Conservation (phyloP, 2,888 invertebrate species). For the Lagria hirta region DNA sequence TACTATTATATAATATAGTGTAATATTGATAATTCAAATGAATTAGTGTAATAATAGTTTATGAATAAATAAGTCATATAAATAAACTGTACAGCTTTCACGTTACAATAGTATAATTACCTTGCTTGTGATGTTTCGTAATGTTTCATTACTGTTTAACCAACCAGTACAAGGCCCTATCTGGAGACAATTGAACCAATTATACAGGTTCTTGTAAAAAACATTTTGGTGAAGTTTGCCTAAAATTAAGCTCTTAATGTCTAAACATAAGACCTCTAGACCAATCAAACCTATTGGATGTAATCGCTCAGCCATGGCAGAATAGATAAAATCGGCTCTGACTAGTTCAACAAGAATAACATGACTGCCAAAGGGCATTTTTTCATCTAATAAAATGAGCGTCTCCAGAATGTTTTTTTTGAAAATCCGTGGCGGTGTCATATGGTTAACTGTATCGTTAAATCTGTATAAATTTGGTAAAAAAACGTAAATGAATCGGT, state of each 20-base stretch:
- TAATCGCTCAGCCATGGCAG: constrained; percentile 49
- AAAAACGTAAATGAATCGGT: constrained; percentile 1
- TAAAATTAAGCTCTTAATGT: constrained; percentile 23
- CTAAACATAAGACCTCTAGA: constrained; percentile 20
- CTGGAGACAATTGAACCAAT: constrained; percentile 56
- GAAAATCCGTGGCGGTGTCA: constrained; percentile 51
- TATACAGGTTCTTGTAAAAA: constrained; percentile 53
- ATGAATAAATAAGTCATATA: too few relatives aligned
- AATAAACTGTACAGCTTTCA: too few relatives aligned
- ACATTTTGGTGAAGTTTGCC: constrained; percentile 50
- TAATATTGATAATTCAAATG: too few relatives aligned
- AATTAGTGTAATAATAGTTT: too few relatives aligned
- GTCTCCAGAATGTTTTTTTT: constrained; percentile 37
- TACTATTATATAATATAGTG: too few relatives aligned
- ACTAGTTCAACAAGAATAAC: constrained; percentile 54
- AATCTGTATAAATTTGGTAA: constrained; percentile 39
- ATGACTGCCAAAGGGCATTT: constrained; percentile 52
- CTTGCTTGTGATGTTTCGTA: constrained; percentile 49
- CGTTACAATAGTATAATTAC: constrained; percentile 29
- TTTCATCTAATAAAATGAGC: constrained; percentile 44
- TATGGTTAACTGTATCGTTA: constrained; percentile 51
- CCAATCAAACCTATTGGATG: constrained; percentile 49
- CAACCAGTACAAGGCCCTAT: constrained; percentile 56
- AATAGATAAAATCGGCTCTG: constrained; percentile 54
- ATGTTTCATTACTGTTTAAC: constrained; percentile 53